Conservation (phyloP, 2,888 invertebrate species). For the Dimorphilus gyrociliatus region DNA sequence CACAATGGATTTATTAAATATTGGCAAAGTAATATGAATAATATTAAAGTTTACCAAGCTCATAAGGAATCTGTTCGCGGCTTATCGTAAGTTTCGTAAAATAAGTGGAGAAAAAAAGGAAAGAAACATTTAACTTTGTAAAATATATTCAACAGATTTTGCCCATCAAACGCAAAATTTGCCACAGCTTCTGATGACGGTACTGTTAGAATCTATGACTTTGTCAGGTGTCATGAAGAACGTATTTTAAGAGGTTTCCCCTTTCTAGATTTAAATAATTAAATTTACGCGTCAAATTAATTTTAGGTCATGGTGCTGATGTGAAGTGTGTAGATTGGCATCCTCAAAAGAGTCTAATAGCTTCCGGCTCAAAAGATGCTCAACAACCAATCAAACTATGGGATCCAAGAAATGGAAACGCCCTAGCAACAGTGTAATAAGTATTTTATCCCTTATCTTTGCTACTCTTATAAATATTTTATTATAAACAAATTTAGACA, state of each 20-base stretch:
- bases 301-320: conserved; percentile 77
- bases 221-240: conserved; percentile 80
- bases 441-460: background rate
- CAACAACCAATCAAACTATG: conserved; percentile 98
- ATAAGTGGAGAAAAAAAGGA: background rate
- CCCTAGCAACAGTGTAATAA: conserved; percentile 74
- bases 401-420: conserved; percentile 92
- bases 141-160: conserved; percentile 55
- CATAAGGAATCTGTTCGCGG: conserved; percentile 99
- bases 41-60: conserved; percentile 99
- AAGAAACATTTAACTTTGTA: background rate
- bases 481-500: conserved; percentile 45
- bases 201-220: conserved; percentile 95
- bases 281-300: background rate
- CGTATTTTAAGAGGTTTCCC: conserved; percentile 49
- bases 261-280: background rate
- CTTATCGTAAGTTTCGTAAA: conserved; percentile 56
- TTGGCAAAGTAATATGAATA: conserved; percentile 99
- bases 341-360: conserved; percentile 86
- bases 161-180: conserved; percentile 95
- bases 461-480: conserved; percentile 1
- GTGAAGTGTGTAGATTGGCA: conserved; percentile 99
- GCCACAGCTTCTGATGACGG: conserved; percentile 99
- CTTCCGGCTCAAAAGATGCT: conserved; percentile 96
- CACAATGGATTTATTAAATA: conserved; percentile 97